phyloP scores from a whole-genome alignment of 2,888 invertebrate species.

The Mongoloraphidia duomilia region DNA sequence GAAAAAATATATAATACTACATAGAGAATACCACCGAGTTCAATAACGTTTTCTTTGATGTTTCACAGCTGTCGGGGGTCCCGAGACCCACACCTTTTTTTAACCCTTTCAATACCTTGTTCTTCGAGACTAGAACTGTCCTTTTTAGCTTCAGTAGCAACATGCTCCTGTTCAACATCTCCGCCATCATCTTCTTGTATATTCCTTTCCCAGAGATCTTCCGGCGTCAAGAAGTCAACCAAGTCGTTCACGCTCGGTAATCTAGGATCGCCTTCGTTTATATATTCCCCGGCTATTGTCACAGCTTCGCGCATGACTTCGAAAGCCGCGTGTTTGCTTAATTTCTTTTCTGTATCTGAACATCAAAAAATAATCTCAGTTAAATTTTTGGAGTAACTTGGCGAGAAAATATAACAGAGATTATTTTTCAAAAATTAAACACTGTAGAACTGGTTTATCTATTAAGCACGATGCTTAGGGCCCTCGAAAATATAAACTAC shows the following conservation, averaged over 20 bases:
- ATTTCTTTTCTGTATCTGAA: constrained; percentile 20
- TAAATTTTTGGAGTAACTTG: background rate
- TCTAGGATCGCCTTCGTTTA: constrained; percentile 19
- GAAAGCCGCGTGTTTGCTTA: constrained; percentile 22
- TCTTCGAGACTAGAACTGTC: background rate
- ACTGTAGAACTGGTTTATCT: no score
- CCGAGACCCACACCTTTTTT: no score
- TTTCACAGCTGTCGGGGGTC: no score
- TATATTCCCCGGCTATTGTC: constrained; percentile 21
- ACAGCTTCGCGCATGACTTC: constrained; percentile 24
- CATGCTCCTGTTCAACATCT: background rate
- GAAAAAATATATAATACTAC: no score
- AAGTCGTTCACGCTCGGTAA: background rate
- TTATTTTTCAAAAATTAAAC: background rate
- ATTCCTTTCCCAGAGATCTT: background rate
- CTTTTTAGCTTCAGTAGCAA: background rate
- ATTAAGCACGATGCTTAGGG: no score
- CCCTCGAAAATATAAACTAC: no score
- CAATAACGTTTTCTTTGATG: no score
- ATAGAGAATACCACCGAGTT: no score
- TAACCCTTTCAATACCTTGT: background rate
- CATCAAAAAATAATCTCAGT: constrained; percentile 1
- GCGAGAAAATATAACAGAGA: background rate
- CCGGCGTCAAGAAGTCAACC: background rate
- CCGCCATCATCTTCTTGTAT: background rate